These are phyloP conservation scores for Xanthorhoe spadicearia DNA, from an alignment of 2,888 invertebrate species.

Conservation along the genomic window DNA sequence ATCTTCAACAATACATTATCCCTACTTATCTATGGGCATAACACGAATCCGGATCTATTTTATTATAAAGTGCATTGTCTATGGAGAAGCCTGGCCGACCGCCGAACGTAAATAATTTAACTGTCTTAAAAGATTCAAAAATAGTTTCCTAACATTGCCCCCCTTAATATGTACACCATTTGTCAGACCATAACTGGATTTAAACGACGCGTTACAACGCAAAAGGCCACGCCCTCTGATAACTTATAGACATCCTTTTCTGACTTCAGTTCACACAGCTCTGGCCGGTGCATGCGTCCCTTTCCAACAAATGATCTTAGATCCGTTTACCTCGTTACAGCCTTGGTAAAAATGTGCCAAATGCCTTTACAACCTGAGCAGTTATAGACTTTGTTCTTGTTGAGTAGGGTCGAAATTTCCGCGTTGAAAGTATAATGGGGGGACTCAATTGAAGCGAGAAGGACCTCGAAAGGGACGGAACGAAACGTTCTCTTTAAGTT, in stretches of 20 bases:
- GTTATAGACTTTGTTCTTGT: slow-evolving; percentile 43
- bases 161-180: slow-evolving; percentile 85
- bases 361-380: slow-evolving; percentile 39
- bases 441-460: slow-evolving; percentile 77
- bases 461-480: slow-evolving; percentile 70
- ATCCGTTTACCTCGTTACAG: slow-evolving; percentile 70
- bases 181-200: slow-evolving; percentile 85
- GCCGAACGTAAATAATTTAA: slow-evolving; percentile 83
- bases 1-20: slow-evolving; percentile 81
- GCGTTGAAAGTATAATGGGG: slow-evolving; percentile 57
- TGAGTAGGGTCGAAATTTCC: slow-evolving; percentile 42
- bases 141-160: slow-evolving; percentile 85
- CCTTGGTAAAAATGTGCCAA: slow-evolving; percentile 65
- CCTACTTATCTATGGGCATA: slow-evolving; percentile 80
- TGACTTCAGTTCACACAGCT: slow-evolving; percentile 32
- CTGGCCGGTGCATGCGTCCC: slow-evolving; percentile 54
- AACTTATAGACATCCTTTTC: slow-evolving; percentile 59
- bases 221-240: slow-evolving; percentile 69
- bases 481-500: slow-evolving; percentile 80
- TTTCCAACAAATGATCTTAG: slow-evolving; percentile 62
- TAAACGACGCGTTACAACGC: slow-evolving; percentile 78
- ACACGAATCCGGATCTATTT: slow-evolving; percentile 80
- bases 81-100: slow-evolving; percentile 76
- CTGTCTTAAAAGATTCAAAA: slow-evolving; percentile 86
- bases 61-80: slow-evolving; percentile 85